Evolutionary conservation across 1,140 invertebrate genomes (phyloP), one percentile per base, ranked within the genome.

Genomic region (Patella vulgata): DNA sequence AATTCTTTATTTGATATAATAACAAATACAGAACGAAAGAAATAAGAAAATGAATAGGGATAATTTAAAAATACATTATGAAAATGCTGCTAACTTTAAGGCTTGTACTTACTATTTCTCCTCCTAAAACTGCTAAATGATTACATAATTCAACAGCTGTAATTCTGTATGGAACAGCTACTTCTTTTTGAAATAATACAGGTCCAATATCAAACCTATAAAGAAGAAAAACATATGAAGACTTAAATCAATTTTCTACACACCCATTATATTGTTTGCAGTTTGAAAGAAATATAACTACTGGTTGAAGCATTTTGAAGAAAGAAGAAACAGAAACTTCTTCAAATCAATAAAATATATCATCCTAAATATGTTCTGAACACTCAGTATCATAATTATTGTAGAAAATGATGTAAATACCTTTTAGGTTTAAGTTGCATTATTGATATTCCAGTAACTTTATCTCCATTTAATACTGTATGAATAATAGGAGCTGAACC

Each of bases 401-500:
- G 5, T 28, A 31, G 14, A 9, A 55, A 33, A 43, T 25, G 14
- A 6, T 14, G 17, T 30, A 9, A n/a, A n/a, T 82, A 90, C 89
- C 89, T 88, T 79, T 93, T 87, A 23, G 95, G 91, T 73, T 89
- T 88, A 55, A 98, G 93, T 84, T 89, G 90, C 90, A 97, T 96
- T 31, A 98, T 89, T 3, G 93, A 91, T 30, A 98, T 86, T 39
- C 96, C 96, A 25, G 94, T 94, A 55, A 87, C 82, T 27, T 78
- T 70, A 79, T 99, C 95, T 28, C 92, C 93, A 85, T 92, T 90
- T 57, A 93, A 87, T 55, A 96, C 85, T n/a, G 93, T 88, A 84
- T 94, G 88, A 65, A 91, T 87, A 47, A 97, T 90, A 3, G 95
- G 95, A 12, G 93, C 90, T 44, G 95, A 93, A 33, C 96, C 96